phyloP scores from a whole-genome alignment of 2,888 invertebrate species.

The Ornithoptera priamus region DNA sequence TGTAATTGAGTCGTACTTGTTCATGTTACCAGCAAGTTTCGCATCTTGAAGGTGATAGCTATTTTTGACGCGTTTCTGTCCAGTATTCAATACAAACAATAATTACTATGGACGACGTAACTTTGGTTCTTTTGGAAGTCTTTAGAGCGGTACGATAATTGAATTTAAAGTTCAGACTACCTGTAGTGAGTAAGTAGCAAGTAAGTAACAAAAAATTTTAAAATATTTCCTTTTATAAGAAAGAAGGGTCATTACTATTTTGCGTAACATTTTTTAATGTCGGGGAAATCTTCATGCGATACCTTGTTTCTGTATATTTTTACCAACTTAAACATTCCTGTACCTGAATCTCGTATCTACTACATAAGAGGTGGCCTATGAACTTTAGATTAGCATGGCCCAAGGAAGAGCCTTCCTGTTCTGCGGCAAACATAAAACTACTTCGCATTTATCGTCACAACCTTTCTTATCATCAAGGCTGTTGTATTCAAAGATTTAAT shows the following conservation, averaged over 20 bases:
- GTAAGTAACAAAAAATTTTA: not conserved
- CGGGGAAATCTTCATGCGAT: too few relatives aligned
- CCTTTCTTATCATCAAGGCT: too few relatives aligned
- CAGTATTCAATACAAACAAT: conserved; percentile 26
- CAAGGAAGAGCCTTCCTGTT: too few relatives aligned
- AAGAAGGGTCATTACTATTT: not conserved
- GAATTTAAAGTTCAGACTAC: not conserved
- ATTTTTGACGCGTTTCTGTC: conserved; percentile 30
- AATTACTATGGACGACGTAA: conserved; percentile 18
- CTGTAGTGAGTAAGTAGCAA: not conserved
- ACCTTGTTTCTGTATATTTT: too few relatives aligned
- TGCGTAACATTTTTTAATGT: not conserved
- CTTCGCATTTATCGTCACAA: too few relatives aligned
- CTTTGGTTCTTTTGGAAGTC: not conserved
- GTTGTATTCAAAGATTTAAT: too few relatives aligned
- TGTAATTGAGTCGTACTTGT: conserved; percentile 10
- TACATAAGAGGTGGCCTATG: too few relatives aligned
- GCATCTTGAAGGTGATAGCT: conserved; percentile 18
- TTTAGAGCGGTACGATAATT: not conserved
- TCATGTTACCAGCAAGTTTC: conserved; percentile 20
- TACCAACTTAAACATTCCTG: too few relatives aligned
- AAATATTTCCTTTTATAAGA: not conserved
- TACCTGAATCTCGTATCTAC: too few relatives aligned
- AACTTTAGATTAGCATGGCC: too few relatives aligned
- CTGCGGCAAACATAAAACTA: too few relatives aligned